phyloP scores from a whole-genome alignment of 1,140 invertebrate genomes.

The Acyrthosiphon pisum region DNA sequence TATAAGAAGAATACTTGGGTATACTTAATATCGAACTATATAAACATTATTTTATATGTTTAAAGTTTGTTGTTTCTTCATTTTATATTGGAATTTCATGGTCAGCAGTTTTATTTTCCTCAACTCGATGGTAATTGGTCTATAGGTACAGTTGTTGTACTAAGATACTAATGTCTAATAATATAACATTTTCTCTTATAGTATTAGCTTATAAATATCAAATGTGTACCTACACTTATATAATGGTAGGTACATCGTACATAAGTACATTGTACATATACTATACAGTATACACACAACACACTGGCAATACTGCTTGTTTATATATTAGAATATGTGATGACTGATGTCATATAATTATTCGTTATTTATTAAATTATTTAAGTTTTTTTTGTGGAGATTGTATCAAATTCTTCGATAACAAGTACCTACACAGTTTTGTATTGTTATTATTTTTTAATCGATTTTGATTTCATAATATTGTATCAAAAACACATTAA shows the following conservation, averaged over 20 bases:
- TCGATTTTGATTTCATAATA: neutral
- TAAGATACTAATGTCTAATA: neutral
- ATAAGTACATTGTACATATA: neutral
- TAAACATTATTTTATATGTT: neutral
- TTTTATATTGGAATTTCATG: conserved; percentile 8
- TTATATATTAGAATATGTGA: neutral
- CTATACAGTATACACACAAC: neutral
- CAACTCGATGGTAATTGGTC: neutral
- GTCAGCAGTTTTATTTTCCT: conserved; percentile 17
- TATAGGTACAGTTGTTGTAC: neutral
- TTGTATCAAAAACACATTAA: neutral
- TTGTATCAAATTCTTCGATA: neutral
- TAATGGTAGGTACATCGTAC: neutral
- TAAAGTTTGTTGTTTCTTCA: conserved; percentile 8
- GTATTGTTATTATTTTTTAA: neutral
- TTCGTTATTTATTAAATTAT: neutral
- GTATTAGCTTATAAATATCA: neutral
- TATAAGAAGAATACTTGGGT: too few species aligned
- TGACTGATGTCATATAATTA: neutral
- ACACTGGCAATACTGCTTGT: neutral
- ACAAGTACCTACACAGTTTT: neutral
- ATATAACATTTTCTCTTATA: neutral
- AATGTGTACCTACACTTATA: neutral
- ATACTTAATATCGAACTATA: neutral
- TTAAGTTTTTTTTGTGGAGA: neutral